phyloP scores from a whole-genome alignment of 2,797 vertebrate genomes.

The Pteropus rufus region DNA sequence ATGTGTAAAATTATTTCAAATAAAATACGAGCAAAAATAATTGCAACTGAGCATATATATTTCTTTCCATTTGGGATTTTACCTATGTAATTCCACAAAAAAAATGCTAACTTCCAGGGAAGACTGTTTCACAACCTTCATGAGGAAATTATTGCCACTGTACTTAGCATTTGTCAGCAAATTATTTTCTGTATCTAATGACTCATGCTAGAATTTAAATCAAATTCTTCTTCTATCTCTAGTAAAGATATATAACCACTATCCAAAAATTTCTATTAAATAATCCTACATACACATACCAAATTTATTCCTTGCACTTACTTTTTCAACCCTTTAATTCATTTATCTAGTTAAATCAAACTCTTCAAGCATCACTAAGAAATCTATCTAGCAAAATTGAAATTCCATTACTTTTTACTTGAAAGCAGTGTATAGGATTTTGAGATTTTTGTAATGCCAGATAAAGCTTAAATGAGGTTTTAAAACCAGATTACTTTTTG shows the following conservation, averaged over 20 bases:
- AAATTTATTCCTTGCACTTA: background rate
- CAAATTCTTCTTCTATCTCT: background rate
- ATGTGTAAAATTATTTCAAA: background rate
- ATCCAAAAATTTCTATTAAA: background rate
- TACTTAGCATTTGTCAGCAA: background rate
- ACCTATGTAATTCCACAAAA: background rate
- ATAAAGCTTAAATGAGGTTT: constrained; percentile 57
- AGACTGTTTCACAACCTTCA: background rate
- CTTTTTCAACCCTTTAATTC: constrained; percentile 40
- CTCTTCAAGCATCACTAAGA: constrained; percentile 56
- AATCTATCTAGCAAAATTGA: constrained; percentile 59
- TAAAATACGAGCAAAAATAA: background rate
- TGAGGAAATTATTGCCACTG: background rate
- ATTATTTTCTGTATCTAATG: constrained; percentile 3
- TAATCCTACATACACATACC: background rate
- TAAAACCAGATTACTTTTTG: constrained; percentile 47
- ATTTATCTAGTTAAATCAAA: constrained; percentile 51
- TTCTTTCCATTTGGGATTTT: background rate
- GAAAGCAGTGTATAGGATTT: constrained; percentile 55
- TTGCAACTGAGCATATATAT: background rate
- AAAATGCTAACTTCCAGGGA: background rate
- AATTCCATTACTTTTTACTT: constrained; percentile 52
- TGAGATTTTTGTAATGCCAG: constrained; percentile 50
- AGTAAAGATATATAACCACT: background rate
- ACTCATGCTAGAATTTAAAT: constrained; percentile 2